Evolutionary conservation across 2,113 vertebrate species (phyloP), one percentile per base, ranked within the genome.

Genomic region (Lophochroa leadbeateri): DNA sequence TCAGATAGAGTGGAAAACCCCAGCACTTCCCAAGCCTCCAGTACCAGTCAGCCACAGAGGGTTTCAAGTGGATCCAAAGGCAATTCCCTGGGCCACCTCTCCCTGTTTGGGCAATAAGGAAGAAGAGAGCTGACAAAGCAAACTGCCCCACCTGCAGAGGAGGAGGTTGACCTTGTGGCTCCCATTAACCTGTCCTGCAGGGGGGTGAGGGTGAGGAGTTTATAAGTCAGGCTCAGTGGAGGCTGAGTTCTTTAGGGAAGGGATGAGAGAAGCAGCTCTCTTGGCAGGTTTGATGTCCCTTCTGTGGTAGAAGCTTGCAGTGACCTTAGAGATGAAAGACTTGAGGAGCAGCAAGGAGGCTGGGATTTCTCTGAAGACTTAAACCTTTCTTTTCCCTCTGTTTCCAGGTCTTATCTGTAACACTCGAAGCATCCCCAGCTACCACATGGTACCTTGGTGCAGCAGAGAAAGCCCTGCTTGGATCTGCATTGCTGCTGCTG

Each of bases 381-480:
- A 3, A 0, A 4, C 10, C 2, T 52, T 76, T 57, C 15, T 52
- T 80, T 55, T 57, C 46, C 5, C 12, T 58, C 4, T 67, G 0
- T 87, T 78, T 43, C 41, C 4, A 24, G 43, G 10, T 46, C 27
- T 2, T 75, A 80, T 53, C 33, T 70, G 10, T 17, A 17, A 2
- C 14, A 35, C 10, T 24, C 8, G 6, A 33, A 63, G 33, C 8
- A 7, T 63, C 71, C 52, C 61, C 39, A 57, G 53, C 57, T 52
- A 4, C 25, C 11, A 2, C 0, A 0, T 1, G 3, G 5, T 27
- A 68, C 57, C 75, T 15, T 60, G 50, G 9, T 14, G 35, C 63
- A 47, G 24, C 2, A 3, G 37, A 87, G n/a, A 6, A 53, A 31
- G 49, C 29, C 35, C 46, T 92, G 72, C 4, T 44, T 75, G n/a